These are phyloP conservation scores for Trachurus trachurus DNA, from an alignment of 2,797 vertebrate species.

Conservation along the genomic window DNA sequence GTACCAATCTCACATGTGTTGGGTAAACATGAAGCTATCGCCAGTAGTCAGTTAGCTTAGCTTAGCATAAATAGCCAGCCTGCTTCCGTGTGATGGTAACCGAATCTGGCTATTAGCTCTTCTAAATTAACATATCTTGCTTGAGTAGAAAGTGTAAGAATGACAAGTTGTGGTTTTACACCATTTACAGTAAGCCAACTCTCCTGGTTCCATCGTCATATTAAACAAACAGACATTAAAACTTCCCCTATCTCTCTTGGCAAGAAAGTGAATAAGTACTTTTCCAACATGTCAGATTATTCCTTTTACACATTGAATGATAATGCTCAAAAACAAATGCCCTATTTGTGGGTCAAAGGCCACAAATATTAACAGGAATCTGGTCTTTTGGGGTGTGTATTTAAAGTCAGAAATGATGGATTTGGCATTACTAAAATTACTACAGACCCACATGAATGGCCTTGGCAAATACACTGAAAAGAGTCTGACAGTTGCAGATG, in stretches of 20 bases:
- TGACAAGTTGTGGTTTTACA: slow-evolving; percentile 2
- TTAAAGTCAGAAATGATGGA: slow-evolving; percentile 47
- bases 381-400: slow-evolving; percentile 29
- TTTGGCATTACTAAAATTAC: slow-evolving; percentile 39
- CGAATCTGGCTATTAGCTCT: neutral
- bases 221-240: neutral
- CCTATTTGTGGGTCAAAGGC: slow-evolving; percentile 25
- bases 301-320: slow-evolving; percentile 23
- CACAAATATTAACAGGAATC: slow-evolving; percentile 46
- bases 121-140: neutral
- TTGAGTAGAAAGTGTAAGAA: neutral
- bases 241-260: neutral
- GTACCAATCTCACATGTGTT: neutral
- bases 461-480: slow-evolving; percentile 59
- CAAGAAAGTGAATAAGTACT: slow-evolving; percentile 2
- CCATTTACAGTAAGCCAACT: neutral
- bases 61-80: neutral
- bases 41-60: neutral
- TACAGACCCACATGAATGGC: slow-evolving; percentile 46
- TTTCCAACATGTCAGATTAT: slow-evolving; percentile 27
- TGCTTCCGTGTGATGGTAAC: neutral
- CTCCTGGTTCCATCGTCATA: neutral
- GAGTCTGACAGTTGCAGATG: slow-evolving; percentile 70
- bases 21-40: neutral
- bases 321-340: slow-evolving; percentile 17